A percentile compares a stretch with the other conserved stretches of the same genome.
phyloP scores from a whole-genome alignment of 1,140 invertebrate species.

The Drosophila parabipectinata region DNA sequence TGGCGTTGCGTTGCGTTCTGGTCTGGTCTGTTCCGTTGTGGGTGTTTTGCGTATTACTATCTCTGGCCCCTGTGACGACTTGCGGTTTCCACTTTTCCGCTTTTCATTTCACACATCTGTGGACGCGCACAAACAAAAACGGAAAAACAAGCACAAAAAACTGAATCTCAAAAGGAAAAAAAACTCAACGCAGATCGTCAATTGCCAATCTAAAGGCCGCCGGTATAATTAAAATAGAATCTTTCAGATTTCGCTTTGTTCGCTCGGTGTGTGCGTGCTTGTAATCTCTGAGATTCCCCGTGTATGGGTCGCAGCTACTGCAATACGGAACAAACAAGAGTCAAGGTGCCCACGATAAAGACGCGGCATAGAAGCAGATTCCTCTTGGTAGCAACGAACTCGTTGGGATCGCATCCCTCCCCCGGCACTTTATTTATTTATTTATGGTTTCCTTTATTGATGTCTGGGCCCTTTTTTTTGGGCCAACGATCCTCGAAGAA shows the following conservation, averaged over 20 bases:
- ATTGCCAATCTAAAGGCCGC: slow-evolving; percentile 77
- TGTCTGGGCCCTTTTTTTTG: slow-evolving; percentile 23
- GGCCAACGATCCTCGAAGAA: slow-evolving; percentile 41
- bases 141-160: slow-evolving; percentile 18
- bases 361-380: slow-evolving; percentile 33
- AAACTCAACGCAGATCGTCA: slow-evolving; percentile 57
- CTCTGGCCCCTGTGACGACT: slow-evolving; percentile 23
- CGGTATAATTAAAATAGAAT: slow-evolving; percentile 75
- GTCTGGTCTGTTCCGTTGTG: slow-evolving; percentile 35
- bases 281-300: not conserved
- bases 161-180: not conserved
- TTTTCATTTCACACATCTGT: slow-evolving; percentile 41
- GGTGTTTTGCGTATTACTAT: slow-evolving; percentile 64
- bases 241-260: slow-evolving; percentile 29
- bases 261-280: slow-evolving; percentile 8
- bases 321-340: slow-evolving; percentile 71
- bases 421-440: slow-evolving; percentile 6
- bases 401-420: slow-evolving; percentile 17
- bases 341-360: slow-evolving; percentile 57
- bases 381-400: slow-evolving; percentile 51
- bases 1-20: slow-evolving; percentile 10
- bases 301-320: slow-evolving; percentile 22
- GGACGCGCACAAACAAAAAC: slow-evolving; percentile 4
- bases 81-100: slow-evolving; percentile 66
- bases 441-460: slow-evolving; percentile 2